phyloP scores from a whole-genome alignment of 2,888 invertebrate species.

The Lamellibrachia satsuma region DNA sequence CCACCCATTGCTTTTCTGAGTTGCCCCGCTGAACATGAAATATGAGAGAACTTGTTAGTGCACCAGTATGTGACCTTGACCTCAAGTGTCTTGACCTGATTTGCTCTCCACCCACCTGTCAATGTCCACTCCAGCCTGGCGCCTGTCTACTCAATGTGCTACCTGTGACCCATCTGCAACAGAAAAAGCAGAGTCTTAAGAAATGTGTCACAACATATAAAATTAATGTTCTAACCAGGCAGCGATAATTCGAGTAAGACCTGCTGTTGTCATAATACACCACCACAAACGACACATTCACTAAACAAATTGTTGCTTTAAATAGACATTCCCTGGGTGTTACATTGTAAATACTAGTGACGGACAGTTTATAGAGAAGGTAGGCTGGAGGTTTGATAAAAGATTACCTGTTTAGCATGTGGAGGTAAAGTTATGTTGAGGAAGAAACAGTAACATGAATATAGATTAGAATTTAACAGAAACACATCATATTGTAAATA shows the following conservation, averaged over 20 bases:
- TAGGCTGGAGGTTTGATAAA: too few relatives aligned
- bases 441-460: too few relatives aligned
- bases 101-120: background rate
- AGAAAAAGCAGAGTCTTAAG: background rate
- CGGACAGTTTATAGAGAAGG: too few relatives aligned
- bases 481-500: too few relatives aligned
- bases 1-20: background rate
- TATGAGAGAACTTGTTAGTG: background rate
- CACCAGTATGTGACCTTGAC: background rate
- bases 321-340: background rate
- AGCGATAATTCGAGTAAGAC: background rate
- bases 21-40: background rate
- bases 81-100: background rate
- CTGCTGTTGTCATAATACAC: background rate
- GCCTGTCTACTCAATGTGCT: background rate
- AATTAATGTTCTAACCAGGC: background rate
- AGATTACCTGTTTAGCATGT: too few relatives aligned
- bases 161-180: background rate
- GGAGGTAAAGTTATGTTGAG: too few relatives aligned
- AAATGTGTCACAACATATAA: background rate
- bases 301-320: background rate
- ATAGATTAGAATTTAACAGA: too few relatives aligned
- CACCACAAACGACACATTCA: background rate
- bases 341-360: background rate
- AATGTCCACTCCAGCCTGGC: background rate